Conservation (phyloP, 1,140 invertebrate genomes). For the Eupristina koningsbergeri region DNA sequence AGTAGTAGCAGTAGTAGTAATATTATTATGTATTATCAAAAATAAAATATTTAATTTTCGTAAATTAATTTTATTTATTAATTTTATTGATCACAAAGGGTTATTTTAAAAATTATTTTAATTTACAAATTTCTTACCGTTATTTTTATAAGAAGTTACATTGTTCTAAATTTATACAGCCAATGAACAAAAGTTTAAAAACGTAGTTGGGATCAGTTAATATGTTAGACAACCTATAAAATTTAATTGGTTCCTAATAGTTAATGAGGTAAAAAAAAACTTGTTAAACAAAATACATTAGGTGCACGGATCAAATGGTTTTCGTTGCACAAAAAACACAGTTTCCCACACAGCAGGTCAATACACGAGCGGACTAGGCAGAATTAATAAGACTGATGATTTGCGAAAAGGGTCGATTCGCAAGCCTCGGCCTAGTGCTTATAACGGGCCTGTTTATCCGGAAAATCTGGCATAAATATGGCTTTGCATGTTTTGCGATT, state of each 20-base stretch:
- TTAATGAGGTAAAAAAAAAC: neutral
- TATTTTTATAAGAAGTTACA: too few relatives aligned
- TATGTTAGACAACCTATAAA: neutral
- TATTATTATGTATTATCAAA: too few relatives aligned
- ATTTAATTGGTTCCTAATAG: neutral
- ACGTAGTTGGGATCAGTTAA: neutral
- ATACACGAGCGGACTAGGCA: neutral
- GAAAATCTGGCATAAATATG: conserved; percentile 43
- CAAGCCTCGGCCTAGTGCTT: neutral
- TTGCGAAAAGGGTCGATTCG: conserved; percentile 33
- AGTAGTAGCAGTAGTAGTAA: too few relatives aligned
- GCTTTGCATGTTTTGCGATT: neutral
- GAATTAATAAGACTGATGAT: conserved; percentile 25
- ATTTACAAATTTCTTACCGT: too few relatives aligned
- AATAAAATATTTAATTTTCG: too few relatives aligned
- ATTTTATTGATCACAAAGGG: too few relatives aligned
- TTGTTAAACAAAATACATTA: neutral
- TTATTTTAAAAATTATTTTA: too few relatives aligned
- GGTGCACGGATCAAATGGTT: conserved; percentile 17
- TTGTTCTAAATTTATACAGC: too few relatives aligned
- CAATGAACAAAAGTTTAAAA: too few relatives aligned
- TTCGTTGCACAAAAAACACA: conserved; percentile 40
- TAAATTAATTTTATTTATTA: too few relatives aligned
- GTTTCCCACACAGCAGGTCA: conserved; percentile 48
- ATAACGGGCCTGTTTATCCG: conserved; percentile 34